phyloP scores from a whole-genome alignment of 2,797 vertebrate genomes.

The Hydrophis major region DNA sequence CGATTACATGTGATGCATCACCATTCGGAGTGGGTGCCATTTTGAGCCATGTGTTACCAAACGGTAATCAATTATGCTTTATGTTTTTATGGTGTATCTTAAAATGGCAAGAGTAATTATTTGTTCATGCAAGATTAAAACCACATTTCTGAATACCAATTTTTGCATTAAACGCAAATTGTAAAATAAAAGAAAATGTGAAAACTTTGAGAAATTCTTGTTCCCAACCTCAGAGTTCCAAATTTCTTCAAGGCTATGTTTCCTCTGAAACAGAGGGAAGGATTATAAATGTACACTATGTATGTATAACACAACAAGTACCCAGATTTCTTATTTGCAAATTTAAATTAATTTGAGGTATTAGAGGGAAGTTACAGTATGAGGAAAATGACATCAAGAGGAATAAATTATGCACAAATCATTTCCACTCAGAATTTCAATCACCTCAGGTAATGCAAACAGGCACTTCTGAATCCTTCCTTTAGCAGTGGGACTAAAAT shows the following conservation, averaged over 20 bases:
- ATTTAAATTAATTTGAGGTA: conserved; percentile 49
- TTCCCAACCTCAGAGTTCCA: not conserved
- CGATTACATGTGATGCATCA: too few species aligned
- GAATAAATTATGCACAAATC: conserved; percentile 68
- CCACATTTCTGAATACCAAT: not conserved
- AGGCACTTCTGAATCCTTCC: conserved; percentile 54
- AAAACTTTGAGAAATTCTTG: not conserved
- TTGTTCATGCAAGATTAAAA: not conserved
- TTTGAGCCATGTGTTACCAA: too few species aligned
- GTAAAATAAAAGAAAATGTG: not conserved
- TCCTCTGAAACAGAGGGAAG: not conserved
- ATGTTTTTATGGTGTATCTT: not conserved
- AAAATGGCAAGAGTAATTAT: not conserved
- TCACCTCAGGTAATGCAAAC: conserved; percentile 62
- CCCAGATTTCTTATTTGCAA: conserved; percentile 1
- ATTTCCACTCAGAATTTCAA: conserved; percentile 61
- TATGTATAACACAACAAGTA: not conserved
- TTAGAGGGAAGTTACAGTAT: conserved; percentile 62
- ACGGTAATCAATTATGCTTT: not conserved
- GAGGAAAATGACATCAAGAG: conserved; percentile 58
- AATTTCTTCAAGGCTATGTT: not conserved
- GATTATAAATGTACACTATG: not conserved
- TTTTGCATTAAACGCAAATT: not conserved
- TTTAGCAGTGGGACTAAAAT: conserved; percentile 61
- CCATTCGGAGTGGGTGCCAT: too few species aligned